Conservation (phyloP, 2,888 invertebrate genomes). For the Ferrisia virgata region DNA sequence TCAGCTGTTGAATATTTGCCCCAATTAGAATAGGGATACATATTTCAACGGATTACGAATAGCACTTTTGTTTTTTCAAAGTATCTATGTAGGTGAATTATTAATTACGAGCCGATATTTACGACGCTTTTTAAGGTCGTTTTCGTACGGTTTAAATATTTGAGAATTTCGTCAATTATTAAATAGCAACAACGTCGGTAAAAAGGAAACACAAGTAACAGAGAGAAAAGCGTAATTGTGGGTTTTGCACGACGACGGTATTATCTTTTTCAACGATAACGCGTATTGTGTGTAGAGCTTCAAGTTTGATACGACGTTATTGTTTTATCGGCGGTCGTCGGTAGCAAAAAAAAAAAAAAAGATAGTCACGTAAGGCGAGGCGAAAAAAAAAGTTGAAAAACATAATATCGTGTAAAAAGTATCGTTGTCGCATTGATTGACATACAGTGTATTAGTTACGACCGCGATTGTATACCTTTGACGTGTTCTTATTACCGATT, state of each 20-base stretch:
- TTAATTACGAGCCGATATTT: background rate
- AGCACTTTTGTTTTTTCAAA: too few relatives aligned
- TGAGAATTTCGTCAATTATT: constrained; percentile 20
- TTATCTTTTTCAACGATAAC: background rate
- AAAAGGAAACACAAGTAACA: background rate
- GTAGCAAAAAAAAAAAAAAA: background rate
- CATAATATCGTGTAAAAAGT: background rate
- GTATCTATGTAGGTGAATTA: too few relatives aligned
- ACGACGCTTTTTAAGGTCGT: background rate
- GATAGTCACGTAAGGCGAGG: background rate
- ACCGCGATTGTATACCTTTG: background rate
- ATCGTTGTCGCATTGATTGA: background rate
- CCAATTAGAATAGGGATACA: too few relatives aligned
- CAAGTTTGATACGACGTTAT: background rate
- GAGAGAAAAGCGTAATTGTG: background rate
- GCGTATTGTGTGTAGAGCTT: too few relatives aligned
- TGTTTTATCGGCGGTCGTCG: background rate
- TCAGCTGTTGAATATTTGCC: too few relatives aligned
- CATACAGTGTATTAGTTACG: background rate
- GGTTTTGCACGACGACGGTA: background rate
- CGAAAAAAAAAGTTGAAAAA: too few relatives aligned
- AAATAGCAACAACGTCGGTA: background rate
- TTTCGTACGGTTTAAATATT: background rate
- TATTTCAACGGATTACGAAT: too few relatives aligned
- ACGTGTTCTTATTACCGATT: background rate